Evolutionary conservation across 1,140 invertebrate species (phyloP).

Genomic region (Hylyphantes graminicola): DNA sequence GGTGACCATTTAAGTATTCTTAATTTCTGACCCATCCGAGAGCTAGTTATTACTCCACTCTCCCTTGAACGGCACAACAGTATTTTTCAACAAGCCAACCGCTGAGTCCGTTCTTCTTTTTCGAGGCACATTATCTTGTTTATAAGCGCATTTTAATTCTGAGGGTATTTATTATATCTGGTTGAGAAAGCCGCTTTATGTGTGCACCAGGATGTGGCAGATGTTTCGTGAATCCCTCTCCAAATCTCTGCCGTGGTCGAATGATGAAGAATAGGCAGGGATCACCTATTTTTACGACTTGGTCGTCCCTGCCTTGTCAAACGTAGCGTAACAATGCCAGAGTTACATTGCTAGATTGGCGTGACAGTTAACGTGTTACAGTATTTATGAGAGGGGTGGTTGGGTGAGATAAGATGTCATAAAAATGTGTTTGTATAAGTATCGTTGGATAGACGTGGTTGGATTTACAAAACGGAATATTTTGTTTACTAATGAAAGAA

Average conservation of each 20-base stretch:
- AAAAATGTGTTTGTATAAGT: no score
- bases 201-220: conserved; percentile 39
- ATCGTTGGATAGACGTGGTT: no score
- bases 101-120: no score
- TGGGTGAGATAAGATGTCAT: no score
- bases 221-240: conserved; percentile 4
- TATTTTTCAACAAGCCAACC: no score
- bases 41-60: no score
- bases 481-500: no score
- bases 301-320: neutral
- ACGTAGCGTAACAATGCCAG: conserved; percentile 9
- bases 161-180: conserved; percentile 14
- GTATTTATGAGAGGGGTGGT: no score
- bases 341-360: conserved; percentile 13
- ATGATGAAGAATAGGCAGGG: conserved; percentile 17
- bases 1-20: no score
- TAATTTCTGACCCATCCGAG: no score
- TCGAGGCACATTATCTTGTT: neutral
- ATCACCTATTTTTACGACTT: conserved; percentile 34
- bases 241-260: conserved; percentile 1
- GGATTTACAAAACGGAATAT: no score
- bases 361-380: conserved; percentile 1
- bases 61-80: no score
- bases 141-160: conserved; percentile 35
- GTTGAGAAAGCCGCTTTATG: conserved; percentile 16